phyloP scores from a whole-genome alignment of 1,140 invertebrate species.

The Olivierus martensii region DNA sequence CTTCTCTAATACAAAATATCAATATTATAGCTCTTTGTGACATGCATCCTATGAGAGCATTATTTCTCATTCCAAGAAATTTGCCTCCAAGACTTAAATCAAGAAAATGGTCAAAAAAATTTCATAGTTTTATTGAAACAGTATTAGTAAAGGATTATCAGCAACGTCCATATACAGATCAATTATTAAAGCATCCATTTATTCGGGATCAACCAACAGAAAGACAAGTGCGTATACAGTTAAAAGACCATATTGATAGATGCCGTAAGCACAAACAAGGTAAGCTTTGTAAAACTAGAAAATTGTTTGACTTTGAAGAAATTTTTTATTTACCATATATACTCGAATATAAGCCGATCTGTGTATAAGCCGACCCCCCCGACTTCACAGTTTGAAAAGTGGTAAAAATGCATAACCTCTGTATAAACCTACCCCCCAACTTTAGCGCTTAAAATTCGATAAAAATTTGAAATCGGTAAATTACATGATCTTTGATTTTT shows the following conservation, averaged over 20 bases:
- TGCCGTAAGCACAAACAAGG: constrained; percentile 26
- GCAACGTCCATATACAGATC: constrained; percentile 92
- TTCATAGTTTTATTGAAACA: constrained; percentile 75
- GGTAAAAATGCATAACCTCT: too few relatives aligned
- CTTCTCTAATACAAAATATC: neutral
- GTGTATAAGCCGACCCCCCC: too few relatives aligned
- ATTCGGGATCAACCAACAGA: constrained; percentile 96
- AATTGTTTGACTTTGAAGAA: too few relatives aligned
- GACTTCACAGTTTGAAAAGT: too few relatives aligned
- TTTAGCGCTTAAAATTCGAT: too few relatives aligned
- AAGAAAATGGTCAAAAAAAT: constrained; percentile 89
- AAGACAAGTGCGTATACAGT: constrained; percentile 87
- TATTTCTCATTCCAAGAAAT: constrained; percentile 95
- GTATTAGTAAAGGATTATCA: constrained; percentile 93
- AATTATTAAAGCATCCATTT: constrained; percentile 90
- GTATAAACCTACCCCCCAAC: too few relatives aligned
- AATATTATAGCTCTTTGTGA: constrained; percentile 43
- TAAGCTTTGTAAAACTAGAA: too few relatives aligned
- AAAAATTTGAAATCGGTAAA: too few relatives aligned
- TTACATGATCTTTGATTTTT: too few relatives aligned
- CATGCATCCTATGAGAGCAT: constrained; percentile 95
- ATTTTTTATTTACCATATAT: too few relatives aligned
- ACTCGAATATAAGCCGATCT: too few relatives aligned
- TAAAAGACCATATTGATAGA: constrained; percentile 97
- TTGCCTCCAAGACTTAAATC: constrained; percentile 88